Evolutionary conservation across 1,140 invertebrate species (phyloP).

Genomic region (Dendrolimus kikuchii): DNA sequence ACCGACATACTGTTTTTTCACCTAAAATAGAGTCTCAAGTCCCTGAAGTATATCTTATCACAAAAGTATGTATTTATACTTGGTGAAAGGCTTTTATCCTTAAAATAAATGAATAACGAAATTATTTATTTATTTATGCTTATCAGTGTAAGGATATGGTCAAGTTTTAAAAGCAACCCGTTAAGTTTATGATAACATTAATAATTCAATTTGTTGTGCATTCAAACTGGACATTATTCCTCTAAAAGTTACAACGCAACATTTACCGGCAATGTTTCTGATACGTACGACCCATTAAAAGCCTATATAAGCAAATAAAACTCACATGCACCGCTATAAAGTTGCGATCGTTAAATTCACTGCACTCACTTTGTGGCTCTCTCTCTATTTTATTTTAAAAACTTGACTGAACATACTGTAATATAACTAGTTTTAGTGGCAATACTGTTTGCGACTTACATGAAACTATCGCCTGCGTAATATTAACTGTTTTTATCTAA

Average conservation of each 20-base stretch:
- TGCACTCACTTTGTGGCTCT: constrained; percentile 57
- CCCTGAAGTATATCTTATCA: too few relatives aligned
- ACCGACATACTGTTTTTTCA: too few relatives aligned
- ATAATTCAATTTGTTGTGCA: constrained; percentile 13
- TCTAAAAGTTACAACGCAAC: constrained; percentile 37
- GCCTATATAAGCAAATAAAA: constrained; percentile 65
- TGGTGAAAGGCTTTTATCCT: too few relatives aligned
- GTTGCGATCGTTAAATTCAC: constrained; percentile 52
- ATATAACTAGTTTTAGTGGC: neutral
- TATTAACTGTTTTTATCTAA: constrained; percentile 1
- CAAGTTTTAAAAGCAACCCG: too few relatives aligned
- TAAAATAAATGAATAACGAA: too few relatives aligned
- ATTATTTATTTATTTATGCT: too few relatives aligned
- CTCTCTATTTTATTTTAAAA: constrained; percentile 56
- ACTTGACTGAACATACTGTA: constrained; percentile 35
- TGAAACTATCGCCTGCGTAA: constrained; percentile 1
- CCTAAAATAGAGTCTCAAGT: too few relatives aligned
- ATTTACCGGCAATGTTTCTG: constrained; percentile 50
- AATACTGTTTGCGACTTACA: neutral
- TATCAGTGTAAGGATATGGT: too few relatives aligned
- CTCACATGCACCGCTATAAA: constrained; percentile 54
- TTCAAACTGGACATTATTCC: constrained; percentile 11
- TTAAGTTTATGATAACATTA: constrained; percentile 1
- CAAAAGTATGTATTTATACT: too few relatives aligned
- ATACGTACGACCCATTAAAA: constrained; percentile 58